These are phyloP conservation scores for Halichoerus grypus DNA, from an alignment of 2,113 vertebrate genomes.

Conservation along the genomic window DNA sequence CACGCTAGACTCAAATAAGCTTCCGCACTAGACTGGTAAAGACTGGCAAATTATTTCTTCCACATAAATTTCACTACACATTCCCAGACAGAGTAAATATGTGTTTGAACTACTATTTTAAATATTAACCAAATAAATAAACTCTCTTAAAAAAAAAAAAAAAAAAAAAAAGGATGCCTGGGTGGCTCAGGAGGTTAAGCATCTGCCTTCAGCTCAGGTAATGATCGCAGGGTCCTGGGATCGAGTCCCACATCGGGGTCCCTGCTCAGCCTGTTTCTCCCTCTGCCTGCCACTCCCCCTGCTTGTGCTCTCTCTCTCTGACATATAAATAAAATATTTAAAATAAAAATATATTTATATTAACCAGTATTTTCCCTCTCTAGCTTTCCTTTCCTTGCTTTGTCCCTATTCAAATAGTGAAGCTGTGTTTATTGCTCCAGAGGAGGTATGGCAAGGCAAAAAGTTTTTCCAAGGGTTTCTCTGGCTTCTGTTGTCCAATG, in stretches of 20 bases:
- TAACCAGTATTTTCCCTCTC: neutral
- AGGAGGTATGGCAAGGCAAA: neutral
- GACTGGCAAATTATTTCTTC: neutral
- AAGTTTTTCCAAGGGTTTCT: neutral
- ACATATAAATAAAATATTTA: neutral
- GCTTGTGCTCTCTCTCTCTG: neutral
- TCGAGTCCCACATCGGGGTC: neutral
- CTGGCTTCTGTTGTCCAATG: neutral
- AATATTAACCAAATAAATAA: neutral
- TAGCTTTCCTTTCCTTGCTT: neutral
- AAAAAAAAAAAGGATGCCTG: neutral
- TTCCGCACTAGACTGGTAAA: neutral
- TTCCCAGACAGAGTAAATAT: constrained; percentile 19
- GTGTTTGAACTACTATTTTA: neutral
- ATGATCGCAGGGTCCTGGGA: neutral
- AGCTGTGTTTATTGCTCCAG: neutral
- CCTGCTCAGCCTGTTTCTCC: neutral
- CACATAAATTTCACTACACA: neutral
- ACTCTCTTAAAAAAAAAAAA: neutral
- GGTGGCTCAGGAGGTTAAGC: neutral
- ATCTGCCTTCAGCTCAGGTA: neutral
- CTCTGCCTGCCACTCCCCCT: neutral
- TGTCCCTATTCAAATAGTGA: neutral
- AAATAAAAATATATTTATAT: no score
- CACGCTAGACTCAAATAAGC: neutral